phyloP scores from a whole-genome alignment of 2,888 invertebrate species.

The Netelia inedita region DNA sequence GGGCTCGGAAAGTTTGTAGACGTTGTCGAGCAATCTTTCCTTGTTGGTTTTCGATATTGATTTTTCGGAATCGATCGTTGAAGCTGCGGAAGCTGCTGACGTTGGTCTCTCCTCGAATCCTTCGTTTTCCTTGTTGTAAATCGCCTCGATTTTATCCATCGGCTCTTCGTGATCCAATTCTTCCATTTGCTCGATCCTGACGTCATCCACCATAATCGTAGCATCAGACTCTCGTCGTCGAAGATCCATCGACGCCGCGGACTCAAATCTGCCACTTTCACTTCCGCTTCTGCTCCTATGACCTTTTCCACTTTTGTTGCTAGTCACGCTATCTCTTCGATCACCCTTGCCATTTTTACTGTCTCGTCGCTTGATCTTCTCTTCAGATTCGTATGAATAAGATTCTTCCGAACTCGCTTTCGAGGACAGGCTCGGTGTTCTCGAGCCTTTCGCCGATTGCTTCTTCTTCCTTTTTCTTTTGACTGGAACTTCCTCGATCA shows the following conservation, averaged over 20 bases:
- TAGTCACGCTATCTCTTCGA: slow-evolving; percentile 61
- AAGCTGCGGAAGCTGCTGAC: slow-evolving; percentile 44
- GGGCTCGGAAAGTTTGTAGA: slow-evolving; percentile 76
- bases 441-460: slow-evolving; percentile 55
- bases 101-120: slow-evolving; percentile 53
- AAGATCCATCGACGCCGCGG: slow-evolving; percentile 45
- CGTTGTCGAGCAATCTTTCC: slow-evolving; percentile 75
- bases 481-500: slow-evolving; percentile 75
- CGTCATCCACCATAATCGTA: slow-evolving; percentile 62
- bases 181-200: slow-evolving; percentile 61
- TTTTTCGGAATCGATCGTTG: slow-evolving; percentile 71
- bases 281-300: slow-evolving; percentile 53
- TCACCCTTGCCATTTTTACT: slow-evolving; percentile 56
- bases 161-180: slow-evolving; percentile 28
- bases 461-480: slow-evolving; percentile 76
- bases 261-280: slow-evolving; percentile 57
- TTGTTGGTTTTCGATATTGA: slow-evolving; percentile 74
- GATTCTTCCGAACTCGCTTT: slow-evolving; percentile 78
- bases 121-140: slow-evolving; percentile 55
- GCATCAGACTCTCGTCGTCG: slow-evolving; percentile 64
- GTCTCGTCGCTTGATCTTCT: slow-evolving; percentile 64
- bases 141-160: slow-evolving; percentile 30
- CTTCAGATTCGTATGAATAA: slow-evolving; percentile 64
- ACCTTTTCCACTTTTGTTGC: slow-evolving; percentile 54
- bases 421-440: slow-evolving; percentile 65